A percentile compares a stretch with the other conserved stretches of the same genome.
Evolutionary conservation across 2,113 vertebrate genomes (phyloP).

Genomic region (Baryphthengus martii): DNA sequence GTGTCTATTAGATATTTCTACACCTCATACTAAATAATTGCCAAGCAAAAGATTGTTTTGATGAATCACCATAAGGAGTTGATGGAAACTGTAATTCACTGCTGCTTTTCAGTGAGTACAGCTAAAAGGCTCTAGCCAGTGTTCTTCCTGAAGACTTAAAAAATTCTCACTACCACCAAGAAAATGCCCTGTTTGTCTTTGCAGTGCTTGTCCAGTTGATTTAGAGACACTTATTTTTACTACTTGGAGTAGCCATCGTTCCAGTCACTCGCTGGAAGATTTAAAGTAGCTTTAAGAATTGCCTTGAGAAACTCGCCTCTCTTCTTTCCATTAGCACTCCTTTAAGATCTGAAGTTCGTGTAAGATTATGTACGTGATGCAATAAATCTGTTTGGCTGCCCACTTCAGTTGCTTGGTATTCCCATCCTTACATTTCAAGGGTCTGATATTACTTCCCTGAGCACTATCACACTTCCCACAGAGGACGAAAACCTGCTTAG

Average conservation of each 20-base stretch:
- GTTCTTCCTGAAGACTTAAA: background rate
- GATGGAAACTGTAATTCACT: conserved; percentile 20
- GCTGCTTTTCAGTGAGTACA: background rate
- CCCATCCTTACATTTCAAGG: conserved; percentile 52
- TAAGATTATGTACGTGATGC: conserved; percentile 37
- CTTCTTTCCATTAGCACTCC: conserved; percentile 59
- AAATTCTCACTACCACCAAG: conserved; percentile 15
- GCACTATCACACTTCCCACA: conserved; percentile 5
- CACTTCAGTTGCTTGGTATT: conserved; percentile 59
- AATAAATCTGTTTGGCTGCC: conserved; percentile 59
- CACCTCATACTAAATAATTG: conserved; percentile 54
- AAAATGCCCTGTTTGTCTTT: conserved; percentile 52
- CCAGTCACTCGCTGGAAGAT: conserved; percentile 41
- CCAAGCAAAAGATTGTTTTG: conserved; percentile 29
- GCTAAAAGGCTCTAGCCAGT: conserved; percentile 12
- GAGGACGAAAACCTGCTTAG: conserved; percentile 36
- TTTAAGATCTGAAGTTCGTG: conserved; percentile 2
- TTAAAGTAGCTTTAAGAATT: conserved; percentile 61
- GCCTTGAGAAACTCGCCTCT: conserved; percentile 16
- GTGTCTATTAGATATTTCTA: conserved; percentile 57
- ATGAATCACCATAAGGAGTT: conserved; percentile 33
- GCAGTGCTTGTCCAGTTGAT: conserved; percentile 59
- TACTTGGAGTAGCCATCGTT: conserved; percentile 36
- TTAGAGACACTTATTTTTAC: conserved; percentile 64
- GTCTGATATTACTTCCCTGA: conserved; percentile 36